Conservation (phyloP, 2,888 invertebrate species). For the Lepetodrilus schrolli region DNA sequence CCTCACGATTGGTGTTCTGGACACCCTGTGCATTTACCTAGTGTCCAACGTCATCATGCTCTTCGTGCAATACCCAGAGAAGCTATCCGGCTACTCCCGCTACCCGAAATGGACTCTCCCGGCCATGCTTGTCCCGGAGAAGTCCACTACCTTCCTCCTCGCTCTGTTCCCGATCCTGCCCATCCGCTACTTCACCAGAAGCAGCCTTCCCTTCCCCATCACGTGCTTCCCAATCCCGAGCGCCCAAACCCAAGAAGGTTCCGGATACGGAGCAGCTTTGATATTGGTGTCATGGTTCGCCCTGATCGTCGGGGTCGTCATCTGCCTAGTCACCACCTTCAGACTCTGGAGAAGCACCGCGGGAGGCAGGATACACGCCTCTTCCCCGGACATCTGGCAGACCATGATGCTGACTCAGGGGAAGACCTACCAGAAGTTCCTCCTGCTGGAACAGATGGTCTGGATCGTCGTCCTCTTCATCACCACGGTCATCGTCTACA, state of each 20-base stretch:
- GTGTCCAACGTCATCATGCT: slow-evolving; percentile 56
- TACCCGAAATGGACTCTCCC: slow-evolving; percentile 43
- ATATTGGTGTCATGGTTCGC: slow-evolving; percentile 54
- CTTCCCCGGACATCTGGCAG: slow-evolving; percentile 65
- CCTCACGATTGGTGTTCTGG: slow-evolving; percentile 55
- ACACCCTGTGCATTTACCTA: slow-evolving; percentile 52
- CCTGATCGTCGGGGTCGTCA: slow-evolving; percentile 40
- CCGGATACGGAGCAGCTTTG: slow-evolving; percentile 52
- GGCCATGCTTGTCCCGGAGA: slow-evolving; percentile 55
- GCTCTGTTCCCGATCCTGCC: slow-evolving; percentile 55
- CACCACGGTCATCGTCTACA: slow-evolving; percentile 52
- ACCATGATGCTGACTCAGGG: slow-evolving; percentile 55
- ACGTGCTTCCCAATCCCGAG: slow-evolving; percentile 58
- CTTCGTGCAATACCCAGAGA: slow-evolving; percentile 62
- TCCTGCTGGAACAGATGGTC: slow-evolving; percentile 47
- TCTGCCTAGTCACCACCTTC: slow-evolving; percentile 52
- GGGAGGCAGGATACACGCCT: slow-evolving; percentile 61
- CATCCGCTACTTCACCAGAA: slow-evolving; percentile 48
- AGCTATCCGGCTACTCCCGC: slow-evolving; percentile 56
- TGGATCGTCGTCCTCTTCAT: slow-evolving; percentile 44
- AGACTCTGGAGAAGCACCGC: slow-evolving; percentile 57
- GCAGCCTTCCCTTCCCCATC: slow-evolving; percentile 40
- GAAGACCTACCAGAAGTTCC: slow-evolving; percentile 48
- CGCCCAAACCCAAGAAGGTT: slow-evolving; percentile 47
- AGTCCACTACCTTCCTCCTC: slow-evolving; percentile 50